A percentile compares a stretch with the other conserved stretches of the same genome.
Evolutionary conservation across 2,797 vertebrate genomes (phyloP).

Genomic region (Coilia nasus): DNA sequence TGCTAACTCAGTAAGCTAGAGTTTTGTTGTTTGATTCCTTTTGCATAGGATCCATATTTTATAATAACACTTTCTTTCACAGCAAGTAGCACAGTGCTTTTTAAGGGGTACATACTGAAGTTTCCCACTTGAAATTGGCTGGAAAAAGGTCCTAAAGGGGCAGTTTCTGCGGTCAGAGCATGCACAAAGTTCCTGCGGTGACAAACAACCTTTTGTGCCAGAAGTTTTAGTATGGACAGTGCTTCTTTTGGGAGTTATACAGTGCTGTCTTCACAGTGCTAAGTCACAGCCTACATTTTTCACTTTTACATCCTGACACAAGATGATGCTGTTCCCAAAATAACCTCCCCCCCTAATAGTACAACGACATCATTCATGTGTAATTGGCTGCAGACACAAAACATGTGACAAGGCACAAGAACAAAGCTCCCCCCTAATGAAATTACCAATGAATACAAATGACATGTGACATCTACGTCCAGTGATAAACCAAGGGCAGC

Average conservation of each 20-base stretch:
- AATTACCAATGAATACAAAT: not conserved
- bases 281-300: not conserved
- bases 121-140: too few relatives aligned
- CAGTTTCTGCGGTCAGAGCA: too few relatives aligned
- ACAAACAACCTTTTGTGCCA: too few relatives aligned
- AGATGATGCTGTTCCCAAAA: constrained; percentile 48
- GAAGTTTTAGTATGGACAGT: not conserved
- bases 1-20: too few relatives aligned
- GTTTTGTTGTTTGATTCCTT: too few relatives aligned
- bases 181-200: too few relatives aligned
- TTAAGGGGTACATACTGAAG: too few relatives aligned
- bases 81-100: too few relatives aligned
- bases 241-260: not conserved
- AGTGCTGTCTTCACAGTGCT: not conserved
- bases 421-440: constrained; percentile 14
- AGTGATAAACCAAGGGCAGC: not conserved
- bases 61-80: too few relatives aligned
- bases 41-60: too few relatives aligned
- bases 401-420: constrained; percentile 12
- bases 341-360: not conserved
- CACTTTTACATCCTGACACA: constrained; percentile 42
- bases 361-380: constrained; percentile 18
- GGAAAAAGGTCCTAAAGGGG: too few relatives aligned
- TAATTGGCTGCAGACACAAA: constrained; percentile 16
- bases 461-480: constrained; percentile 7